Base-by-base conservation (phyloP, 2,797 vertebrate species). In the Pseudotriccus pelzelni region DNA sequence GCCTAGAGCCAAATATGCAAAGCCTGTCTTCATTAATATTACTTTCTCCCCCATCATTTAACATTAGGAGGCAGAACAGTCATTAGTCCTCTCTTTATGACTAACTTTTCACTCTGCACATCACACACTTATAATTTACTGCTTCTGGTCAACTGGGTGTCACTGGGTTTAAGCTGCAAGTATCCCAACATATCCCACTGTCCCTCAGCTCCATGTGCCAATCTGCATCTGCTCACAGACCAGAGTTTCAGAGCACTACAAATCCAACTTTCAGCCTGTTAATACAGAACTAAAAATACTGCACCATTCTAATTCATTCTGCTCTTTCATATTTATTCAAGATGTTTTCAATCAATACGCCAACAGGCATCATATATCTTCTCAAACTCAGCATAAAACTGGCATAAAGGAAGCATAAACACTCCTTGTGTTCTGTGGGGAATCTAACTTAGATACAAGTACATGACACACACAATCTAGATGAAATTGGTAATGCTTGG, bases 161-260 rank as follows among this genome's bases (percentile, higher is more conserved):
- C 14, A 3, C 18, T 25, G 34, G 19, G 16, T 24, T 60, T 77
- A 50, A 74, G 23, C 7, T 82, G 30, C 30, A 78, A 55, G 50
- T 69, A 78, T n/a, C 6, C 13, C n/a, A 68, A 9, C 0, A 1
- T 39, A 27, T 36, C 7, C 15, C 7, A 3, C 25, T n/a, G 20
- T 43, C 24, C 17, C 14, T 75, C 37, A 62, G 34, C 6, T 76
- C 24, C 39, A 36, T 21, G 10, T 72, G 44, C 28, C 22, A 67
- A 47, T 22, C 12, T 34, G 52, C 16, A 16, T 58, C 32, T 75
- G 27, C 27, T 79, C 9, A 6, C 39, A 90, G 60, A 50, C 12
- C 10, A 37, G 24, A 52, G 36, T 44, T 68, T 76, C n/a, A 19
- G 21, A 87, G 44, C 36, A 49, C 6, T 44, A 23, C 7, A 63